A percentile compares a stretch with the other conserved stretches of the same genome.
phyloP scores from a whole-genome alignment of 2,113 vertebrate genomes.

The Caloenas nicobarica region DNA sequence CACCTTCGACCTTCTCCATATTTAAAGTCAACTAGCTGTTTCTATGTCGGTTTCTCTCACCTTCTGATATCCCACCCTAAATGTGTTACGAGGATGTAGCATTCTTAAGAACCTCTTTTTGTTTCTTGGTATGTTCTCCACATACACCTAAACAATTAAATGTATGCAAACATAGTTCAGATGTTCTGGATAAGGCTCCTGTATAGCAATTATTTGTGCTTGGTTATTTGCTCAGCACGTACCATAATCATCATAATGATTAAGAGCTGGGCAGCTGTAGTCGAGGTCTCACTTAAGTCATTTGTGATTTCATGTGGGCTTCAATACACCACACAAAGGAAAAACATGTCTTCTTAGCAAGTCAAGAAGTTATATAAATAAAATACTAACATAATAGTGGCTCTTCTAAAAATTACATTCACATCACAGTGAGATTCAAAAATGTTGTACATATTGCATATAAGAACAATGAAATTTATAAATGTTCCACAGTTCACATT shows the following conservation, averaged over 20 bases:
- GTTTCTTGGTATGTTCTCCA: background rate
- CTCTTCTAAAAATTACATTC: background rate
- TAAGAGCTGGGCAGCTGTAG: background rate
- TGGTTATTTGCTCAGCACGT: background rate
- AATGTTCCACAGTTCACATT: background rate
- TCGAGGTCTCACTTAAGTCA: background rate
- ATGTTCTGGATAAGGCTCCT: background rate
- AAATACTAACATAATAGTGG: background rate
- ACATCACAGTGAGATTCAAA: background rate
- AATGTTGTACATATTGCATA: background rate
- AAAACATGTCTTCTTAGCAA: background rate
- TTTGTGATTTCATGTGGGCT: background rate
- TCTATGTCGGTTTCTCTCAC: background rate
- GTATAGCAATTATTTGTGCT: background rate
- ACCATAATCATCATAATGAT: background rate
- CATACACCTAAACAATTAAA: background rate
- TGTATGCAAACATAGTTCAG: background rate
- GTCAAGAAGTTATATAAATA: background rate
- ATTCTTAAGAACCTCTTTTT: background rate
- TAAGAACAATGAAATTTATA: background rate
- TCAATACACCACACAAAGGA: background rate
- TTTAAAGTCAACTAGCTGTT: background rate
- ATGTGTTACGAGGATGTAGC: background rate
- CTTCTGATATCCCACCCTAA: background rate
- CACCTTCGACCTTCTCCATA: background rate